A percentile compares a stretch with the other conserved stretches of the same genome.
Conservation (phyloP, 2,113 vertebrate species). For the Vanacampus margaritifer region DNA sequence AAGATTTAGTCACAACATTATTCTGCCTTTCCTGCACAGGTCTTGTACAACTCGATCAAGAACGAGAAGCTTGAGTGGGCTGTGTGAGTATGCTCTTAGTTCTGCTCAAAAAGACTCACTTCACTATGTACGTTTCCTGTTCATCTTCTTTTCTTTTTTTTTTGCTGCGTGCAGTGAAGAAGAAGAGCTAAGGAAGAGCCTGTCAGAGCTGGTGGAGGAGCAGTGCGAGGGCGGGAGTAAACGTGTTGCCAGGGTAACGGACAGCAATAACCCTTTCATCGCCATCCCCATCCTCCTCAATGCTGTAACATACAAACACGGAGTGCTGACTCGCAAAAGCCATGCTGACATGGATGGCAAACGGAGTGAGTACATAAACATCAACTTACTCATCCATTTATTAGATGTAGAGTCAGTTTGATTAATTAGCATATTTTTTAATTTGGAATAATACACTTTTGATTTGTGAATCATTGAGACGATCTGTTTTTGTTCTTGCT, state of each 20-base stretch:
- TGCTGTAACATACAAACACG: constrained; percentile 91
- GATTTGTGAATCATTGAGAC: background rate
- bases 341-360: constrained; percentile 97
- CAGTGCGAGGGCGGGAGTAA: constrained; percentile 87
- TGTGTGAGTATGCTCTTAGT: constrained; percentile 82
- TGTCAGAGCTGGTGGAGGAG: constrained; percentile 96
- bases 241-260: constrained; percentile 89
- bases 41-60: constrained; percentile 96
- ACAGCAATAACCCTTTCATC: constrained; percentile 93
- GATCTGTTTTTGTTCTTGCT: background rate
- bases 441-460: background rate
- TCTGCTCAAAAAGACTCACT: constrained; percentile 8
- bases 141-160: constrained; percentile 44
- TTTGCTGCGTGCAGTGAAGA: constrained; percentile 79
- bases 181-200: constrained; percentile 93
- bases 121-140: constrained; percentile 15
- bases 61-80: constrained; percentile 98
- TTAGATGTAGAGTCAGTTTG: background rate
- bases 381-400: background rate
- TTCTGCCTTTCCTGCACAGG: constrained; percentile 67
- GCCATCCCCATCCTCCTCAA: constrained; percentile 88
- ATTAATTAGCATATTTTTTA: background rate
- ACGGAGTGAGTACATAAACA: constrained; percentile 78
- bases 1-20: background rate
- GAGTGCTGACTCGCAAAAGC: constrained; percentile 89